These are phyloP conservation scores for Mus caroli DNA, from an alignment of 2,797 vertebrate genomes.

Conservation along the genomic window DNA sequence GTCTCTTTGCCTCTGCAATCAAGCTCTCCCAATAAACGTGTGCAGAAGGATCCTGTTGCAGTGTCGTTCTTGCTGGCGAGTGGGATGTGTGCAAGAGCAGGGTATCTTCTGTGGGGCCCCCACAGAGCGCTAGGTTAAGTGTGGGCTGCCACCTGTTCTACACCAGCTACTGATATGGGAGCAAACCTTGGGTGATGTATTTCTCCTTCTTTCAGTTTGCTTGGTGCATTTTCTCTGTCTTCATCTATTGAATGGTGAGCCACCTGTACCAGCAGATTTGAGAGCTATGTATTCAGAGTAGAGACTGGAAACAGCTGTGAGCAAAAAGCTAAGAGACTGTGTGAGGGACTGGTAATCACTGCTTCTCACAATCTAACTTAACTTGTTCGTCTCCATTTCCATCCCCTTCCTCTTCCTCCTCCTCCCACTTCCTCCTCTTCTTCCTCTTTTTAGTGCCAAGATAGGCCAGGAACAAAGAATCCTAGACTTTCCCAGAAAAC, in stretches of 20 bases:
- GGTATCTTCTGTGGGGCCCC: neutral
- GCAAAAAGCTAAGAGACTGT: neutral
- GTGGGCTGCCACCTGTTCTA: neutral
- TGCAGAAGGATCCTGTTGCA: too few relatives aligned
- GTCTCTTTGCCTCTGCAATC: too few relatives aligned
- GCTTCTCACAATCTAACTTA: neutral
- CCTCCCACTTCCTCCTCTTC: neutral
- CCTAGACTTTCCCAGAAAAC: slow-evolving; percentile 41
- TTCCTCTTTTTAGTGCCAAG: neutral
- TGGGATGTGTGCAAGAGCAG: too few relatives aligned
- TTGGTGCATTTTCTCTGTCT: neutral
- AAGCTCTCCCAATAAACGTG: too few relatives aligned
- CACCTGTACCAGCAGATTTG: neutral
- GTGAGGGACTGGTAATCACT: neutral
- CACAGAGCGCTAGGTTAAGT: fast-evolving
- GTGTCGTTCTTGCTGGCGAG: too few relatives aligned
- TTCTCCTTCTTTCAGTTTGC: neutral
- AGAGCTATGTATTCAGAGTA: neutral
- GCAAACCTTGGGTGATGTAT: neutral
- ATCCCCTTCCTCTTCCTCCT: neutral
- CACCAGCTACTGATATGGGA: neutral
- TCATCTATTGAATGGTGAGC: neutral
- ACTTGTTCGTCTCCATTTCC: neutral
- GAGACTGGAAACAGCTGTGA: neutral
- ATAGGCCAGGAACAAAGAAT: neutral